Base-by-base conservation (phyloP, 2,797 vertebrate species). In the Paedocypris micromegethes region DNA sequence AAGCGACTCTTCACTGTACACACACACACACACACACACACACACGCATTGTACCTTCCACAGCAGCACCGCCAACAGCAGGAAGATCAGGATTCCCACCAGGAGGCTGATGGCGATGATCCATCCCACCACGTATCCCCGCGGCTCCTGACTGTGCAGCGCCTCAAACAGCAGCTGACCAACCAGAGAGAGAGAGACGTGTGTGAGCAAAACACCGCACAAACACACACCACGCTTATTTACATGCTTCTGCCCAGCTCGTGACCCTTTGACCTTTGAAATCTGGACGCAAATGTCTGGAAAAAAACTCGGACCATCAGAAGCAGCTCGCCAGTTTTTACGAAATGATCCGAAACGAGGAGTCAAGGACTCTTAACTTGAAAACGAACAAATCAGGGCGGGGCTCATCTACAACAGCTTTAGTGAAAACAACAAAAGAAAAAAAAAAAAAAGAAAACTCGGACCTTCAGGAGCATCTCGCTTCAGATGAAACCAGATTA, bases 61-160 rank as follows among this genome's bases (percentile, higher is more conserved):
- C 73, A 99, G 91, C 48, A 99, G 87, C 78, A 98, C 95, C 44
- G 97, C 95, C 78, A 99, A 84, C 75, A 99, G 87, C 72, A 99
- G 82, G 84, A 99, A 99, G 89, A 99, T 96, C 83, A 99, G 94
- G 87, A 99, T 94, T 79, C 97, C 97, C 84, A 98, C 93, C 69
- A 99, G 89, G 83, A 99, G 89, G 80, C 97, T 99, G 83, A 99
- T 97, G 88, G 96, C 97, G 50, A 99, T 99, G 88, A 99, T 99
- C 97, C 97, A 99, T 63, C 96, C 97, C 0, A 98, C 96, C 9
- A 99, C 92, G 58, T 99, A 98, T 74, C 96, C 96, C 68, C 95
- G 90, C 39, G 97, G 94, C 83, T 98, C 96, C 86, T 98, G 91
- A 82, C 92, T 96, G 86, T 99, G 97, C 76, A 99, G 89, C n/a